These are phyloP conservation scores for Jaculus jaculus DNA, from an alignment of 2,113 vertebrate genomes.

Conservation along the genomic window DNA sequence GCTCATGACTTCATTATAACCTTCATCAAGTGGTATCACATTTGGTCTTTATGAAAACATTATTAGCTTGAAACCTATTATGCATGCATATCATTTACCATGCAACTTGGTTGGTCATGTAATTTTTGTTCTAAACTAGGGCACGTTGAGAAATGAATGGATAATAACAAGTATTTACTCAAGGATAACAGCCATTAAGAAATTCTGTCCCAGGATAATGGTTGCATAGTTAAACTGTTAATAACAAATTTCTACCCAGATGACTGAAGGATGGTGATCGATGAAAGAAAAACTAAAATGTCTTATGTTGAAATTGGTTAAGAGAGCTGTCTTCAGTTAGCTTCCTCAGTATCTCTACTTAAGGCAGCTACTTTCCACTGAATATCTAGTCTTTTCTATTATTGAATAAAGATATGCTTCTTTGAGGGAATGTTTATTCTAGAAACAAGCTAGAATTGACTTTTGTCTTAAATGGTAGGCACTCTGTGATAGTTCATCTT, in stretches of 20 bases:
- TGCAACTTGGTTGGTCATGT: neutral
- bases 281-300: neutral
- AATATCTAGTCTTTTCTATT: neutral
- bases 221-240: neutral
- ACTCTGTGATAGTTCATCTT: neutral
- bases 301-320: neutral
- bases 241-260: neutral
- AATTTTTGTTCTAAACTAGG: conserved; percentile 27
- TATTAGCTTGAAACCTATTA: neutral
- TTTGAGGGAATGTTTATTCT: neutral
- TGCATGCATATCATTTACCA: neutral
- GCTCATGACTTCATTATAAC: neutral
- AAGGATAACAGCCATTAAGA: neutral
- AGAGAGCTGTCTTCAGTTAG: neutral
- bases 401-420: neutral
- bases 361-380: neutral
- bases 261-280: neutral
- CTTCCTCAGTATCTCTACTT: neutral
- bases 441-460: neutral
- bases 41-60: neutral
- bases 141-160: neutral
- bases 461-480: neutral
- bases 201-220: neutral
- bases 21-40: neutral
- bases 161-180: neutral